Evolutionary conservation across 1,140 invertebrate genomes (phyloP).

Genomic region (Drosophila simulans): DNA sequence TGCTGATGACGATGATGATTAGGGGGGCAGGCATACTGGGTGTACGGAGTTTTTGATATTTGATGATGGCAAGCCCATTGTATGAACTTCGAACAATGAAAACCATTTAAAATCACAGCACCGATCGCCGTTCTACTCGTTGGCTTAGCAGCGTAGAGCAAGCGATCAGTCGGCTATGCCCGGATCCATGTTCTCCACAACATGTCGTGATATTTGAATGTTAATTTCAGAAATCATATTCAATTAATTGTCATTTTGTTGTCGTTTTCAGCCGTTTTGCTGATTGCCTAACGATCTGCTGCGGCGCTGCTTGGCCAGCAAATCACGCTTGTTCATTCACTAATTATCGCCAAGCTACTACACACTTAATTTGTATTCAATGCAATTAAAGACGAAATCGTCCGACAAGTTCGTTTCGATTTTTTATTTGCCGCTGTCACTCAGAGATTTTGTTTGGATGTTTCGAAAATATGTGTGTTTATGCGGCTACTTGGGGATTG

Average conservation of each 20-base stretch:
- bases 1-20: neutral
- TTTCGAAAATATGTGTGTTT: conserved; percentile 23
- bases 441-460: conserved; percentile 12
- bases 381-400: conserved; percentile 65
- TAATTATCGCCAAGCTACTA: conserved; percentile 67
- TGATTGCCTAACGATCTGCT: conserved; percentile 47
- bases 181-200: neutral
- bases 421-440: conserved; percentile 28
- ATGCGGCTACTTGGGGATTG: neutral
- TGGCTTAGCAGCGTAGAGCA: neutral
- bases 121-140: neutral
- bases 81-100: neutral
- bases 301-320: neutral
- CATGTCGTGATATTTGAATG: conserved; percentile 50
- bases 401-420: conserved; percentile 51
- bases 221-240: conserved; percentile 64
- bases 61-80: neutral
- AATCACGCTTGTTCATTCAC: conserved; percentile 57
- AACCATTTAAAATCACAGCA: neutral
- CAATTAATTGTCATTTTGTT: conserved; percentile 76
- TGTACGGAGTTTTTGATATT: neutral
- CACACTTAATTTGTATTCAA: conserved; percentile 70
- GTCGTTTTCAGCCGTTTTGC: conserved; percentile 54
- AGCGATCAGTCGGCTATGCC: neutral
- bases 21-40: neutral